phyloP scores from a whole-genome alignment of 2,113 vertebrate species.

The Paralichthys olivaceus region DNA sequence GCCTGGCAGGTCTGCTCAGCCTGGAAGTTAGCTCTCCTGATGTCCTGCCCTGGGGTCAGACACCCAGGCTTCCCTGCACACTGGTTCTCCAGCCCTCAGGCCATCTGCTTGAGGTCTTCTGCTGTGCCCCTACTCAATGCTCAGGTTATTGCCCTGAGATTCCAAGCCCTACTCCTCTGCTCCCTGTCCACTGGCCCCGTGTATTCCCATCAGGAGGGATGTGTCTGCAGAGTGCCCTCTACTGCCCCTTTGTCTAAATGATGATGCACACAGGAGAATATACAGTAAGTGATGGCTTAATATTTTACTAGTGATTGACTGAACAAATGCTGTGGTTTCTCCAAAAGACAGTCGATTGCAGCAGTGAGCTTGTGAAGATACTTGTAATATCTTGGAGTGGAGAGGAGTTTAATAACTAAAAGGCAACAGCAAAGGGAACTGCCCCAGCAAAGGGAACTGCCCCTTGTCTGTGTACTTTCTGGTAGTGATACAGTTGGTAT shows the following conservation, averaged over 20 bases:
- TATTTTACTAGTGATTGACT: background rate
- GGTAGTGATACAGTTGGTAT: too few species aligned
- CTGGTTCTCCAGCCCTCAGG: background rate
- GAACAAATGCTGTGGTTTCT: background rate
- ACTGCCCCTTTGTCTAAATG: background rate
- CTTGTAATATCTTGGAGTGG: too few species aligned
- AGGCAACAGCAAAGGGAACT: too few species aligned
- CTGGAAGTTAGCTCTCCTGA: background rate
- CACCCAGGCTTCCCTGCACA: background rate
- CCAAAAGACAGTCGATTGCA: background rate
- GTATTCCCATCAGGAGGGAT: background rate
- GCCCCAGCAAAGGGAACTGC: too few species aligned
- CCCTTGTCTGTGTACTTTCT: too few species aligned
- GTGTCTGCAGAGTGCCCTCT: background rate
- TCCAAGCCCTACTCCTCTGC: background rate
- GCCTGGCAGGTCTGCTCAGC: background rate
- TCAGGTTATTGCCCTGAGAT: background rate
- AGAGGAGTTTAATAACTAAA: background rate
- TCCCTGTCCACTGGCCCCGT: background rate
- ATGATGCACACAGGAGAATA: background rate
- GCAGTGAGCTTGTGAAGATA: background rate
- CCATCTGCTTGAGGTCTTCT: background rate
- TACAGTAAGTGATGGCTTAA: background rate
- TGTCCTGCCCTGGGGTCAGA: background rate
- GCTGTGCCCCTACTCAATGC: background rate